Conservation (phyloP, 2,113 vertebrate species). For the Harpagus bidentatus region DNA sequence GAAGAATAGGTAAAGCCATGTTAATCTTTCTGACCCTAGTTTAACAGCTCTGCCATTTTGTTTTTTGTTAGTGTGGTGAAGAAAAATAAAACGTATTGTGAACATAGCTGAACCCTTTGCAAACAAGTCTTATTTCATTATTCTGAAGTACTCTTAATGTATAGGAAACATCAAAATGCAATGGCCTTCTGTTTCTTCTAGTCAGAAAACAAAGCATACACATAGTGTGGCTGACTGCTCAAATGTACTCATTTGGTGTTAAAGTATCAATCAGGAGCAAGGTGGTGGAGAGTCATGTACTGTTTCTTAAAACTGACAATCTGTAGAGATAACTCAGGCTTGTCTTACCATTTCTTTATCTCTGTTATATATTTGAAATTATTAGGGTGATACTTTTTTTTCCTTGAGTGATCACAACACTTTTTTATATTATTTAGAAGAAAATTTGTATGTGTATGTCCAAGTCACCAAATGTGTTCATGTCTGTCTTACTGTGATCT, state of each 20-base stretch:
- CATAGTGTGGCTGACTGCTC: not conserved
- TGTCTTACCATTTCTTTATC: not conserved
- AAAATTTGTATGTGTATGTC: not conserved
- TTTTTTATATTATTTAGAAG: not conserved
- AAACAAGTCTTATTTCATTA: not conserved
- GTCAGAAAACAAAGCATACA: not conserved
- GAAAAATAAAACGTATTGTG: not conserved
- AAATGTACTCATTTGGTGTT: not conserved
- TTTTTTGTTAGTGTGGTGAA: not conserved
- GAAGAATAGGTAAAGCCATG: not conserved
- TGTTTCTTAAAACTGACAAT: not conserved
- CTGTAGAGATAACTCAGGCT: not conserved
- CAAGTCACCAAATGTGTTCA: not conserved
- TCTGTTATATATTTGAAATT: not conserved
- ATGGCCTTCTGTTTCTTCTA: not conserved
- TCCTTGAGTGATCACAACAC: not conserved
- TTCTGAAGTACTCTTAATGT: not conserved
- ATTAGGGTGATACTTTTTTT: not conserved
- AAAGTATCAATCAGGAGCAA: not conserved
- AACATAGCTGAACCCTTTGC: not conserved
- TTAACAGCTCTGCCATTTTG: not conserved
- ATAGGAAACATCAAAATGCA: not conserved
- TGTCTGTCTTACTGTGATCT: not conserved
- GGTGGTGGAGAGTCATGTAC: not conserved
- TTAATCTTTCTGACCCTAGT: not conserved